A percentile compares a stretch with the other conserved stretches of the same genome.
Evolutionary conservation across 2,888 invertebrate species (phyloP).

Genomic region (Oxycera nigricornis): DNA sequence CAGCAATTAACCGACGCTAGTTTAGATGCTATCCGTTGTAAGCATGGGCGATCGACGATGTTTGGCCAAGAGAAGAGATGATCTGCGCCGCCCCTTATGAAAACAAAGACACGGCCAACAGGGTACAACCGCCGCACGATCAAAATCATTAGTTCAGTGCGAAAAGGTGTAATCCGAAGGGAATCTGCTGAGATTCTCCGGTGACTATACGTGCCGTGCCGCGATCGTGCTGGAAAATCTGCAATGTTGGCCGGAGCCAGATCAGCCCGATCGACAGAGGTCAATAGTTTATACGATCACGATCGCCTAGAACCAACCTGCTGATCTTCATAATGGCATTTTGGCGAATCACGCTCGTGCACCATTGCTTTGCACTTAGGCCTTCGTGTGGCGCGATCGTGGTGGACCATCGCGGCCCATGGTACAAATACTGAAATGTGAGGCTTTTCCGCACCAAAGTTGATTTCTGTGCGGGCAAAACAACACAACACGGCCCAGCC

Average conservation of each 20-base stretch:
- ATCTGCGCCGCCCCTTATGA: background rate
- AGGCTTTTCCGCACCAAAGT: background rate
- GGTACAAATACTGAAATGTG: conserved; percentile 22
- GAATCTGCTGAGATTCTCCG: too few species aligned
- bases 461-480: background rate
- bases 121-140: too few species aligned
- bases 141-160: too few species aligned
- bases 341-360: conserved; percentile 22
- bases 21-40: background rate
- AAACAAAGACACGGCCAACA: too few species aligned
- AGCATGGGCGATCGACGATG: background rate
- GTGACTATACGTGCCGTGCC: too few species aligned
- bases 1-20: background rate
- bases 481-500: background rate
- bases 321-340: conserved; percentile 30
- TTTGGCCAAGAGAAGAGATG: background rate
- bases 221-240: too few species aligned
- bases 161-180: too few species aligned
- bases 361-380: background rate
- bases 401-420: conserved; percentile 6
- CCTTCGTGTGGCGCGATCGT: background rate
- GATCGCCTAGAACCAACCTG: conserved; percentile 25
- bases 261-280: conserved; percentile 2
- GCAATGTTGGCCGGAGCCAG: background rate
- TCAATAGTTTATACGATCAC: conserved; percentile 37